Percentiles rank a stretch among this genome's conserved stretches.
phyloP scores from a whole-genome alignment of 2,888 invertebrate species.

The Cosmia trapezina region DNA sequence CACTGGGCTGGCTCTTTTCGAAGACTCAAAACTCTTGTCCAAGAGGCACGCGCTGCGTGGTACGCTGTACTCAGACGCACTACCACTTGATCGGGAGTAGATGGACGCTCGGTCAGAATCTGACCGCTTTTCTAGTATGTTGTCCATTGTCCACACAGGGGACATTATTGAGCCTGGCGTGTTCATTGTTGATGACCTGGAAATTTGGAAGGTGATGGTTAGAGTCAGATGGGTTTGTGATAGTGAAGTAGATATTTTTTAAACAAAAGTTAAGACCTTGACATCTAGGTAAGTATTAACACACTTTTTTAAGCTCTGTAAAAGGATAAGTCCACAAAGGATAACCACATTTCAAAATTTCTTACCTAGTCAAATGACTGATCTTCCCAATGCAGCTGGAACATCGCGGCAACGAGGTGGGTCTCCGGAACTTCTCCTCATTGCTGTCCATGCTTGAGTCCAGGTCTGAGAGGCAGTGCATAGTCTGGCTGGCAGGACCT shows the following conservation, averaged over 20 bases:
- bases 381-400: conserved; percentile 95
- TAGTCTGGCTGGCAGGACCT: conserved; percentile 84
- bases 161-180: conserved; percentile 89
- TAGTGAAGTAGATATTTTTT: neutral
- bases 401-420: conserved; percentile 91
- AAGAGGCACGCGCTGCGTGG: conserved; percentile 85
- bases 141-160: conserved; percentile 91
- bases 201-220: conserved; percentile 54
- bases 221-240: neutral
- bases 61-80: conserved; percentile 92
- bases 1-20: conserved; percentile 83
- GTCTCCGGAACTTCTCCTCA: conserved; percentile 85
- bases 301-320: neutral
- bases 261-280: neutral
- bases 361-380: conserved; percentile 91
- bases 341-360: neutral
- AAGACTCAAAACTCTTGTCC: conserved; percentile 89
- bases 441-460: conserved; percentile 84
- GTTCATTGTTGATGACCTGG: conserved; percentile 91
- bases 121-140: conserved; percentile 85
- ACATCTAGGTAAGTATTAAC: neutral
- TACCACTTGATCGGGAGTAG: conserved; percentile 92
- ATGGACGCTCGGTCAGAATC: conserved; percentile 92
- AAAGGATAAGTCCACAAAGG: neutral
- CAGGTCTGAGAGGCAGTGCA: conserved; percentile 87